Percentiles rank a stretch among this genome's conserved stretches.
These are phyloP conservation scores for Mesorhabditis belari DNA, from an alignment of 2,888 invertebrate species.

Conservation along the genomic window DNA sequence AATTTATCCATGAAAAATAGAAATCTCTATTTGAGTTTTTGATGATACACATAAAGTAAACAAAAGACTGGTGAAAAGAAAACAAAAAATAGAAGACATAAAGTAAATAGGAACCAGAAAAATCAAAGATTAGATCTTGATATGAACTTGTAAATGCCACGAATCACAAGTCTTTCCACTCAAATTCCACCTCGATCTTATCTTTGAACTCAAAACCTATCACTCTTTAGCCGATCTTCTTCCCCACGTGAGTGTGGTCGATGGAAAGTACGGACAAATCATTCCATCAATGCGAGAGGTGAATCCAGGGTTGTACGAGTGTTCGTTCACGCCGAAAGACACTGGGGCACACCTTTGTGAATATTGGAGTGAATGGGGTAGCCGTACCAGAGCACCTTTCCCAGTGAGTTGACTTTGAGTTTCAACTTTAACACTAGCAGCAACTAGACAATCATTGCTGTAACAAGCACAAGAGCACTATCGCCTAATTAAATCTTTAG, in stretches of 20 bases:
- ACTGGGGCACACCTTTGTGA: slow-evolving; percentile 69
- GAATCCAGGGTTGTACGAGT: slow-evolving; percentile 65
- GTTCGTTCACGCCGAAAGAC: slow-evolving; percentile 66
- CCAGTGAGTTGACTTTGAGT: slow-evolving; percentile 59
- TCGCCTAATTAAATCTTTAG: slow-evolving; percentile 26
- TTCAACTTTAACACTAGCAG: too few species aligned
- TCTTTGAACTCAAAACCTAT: not conserved
- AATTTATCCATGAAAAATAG: too few species aligned
- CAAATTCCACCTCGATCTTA: not conserved
- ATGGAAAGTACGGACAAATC: slow-evolving; percentile 54
- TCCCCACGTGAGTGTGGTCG: slow-evolving; percentile 64
- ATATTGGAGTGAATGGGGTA: slow-evolving; percentile 75
- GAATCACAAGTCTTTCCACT: not conserved
- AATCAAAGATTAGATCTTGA: too few species aligned
- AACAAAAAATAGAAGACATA: too few species aligned
- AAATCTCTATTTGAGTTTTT: too few species aligned
- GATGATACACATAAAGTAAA: too few species aligned
- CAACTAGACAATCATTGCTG: too few species aligned
- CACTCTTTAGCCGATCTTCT: slow-evolving; percentile 5
- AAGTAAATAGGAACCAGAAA: too few species aligned
- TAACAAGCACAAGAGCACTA: not conserved
- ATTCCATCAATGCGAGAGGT: slow-evolving; percentile 58
- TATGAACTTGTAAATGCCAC: not conserved
- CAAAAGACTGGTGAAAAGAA: too few species aligned
- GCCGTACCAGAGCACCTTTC: slow-evolving; percentile 74